Evolutionary conservation across 2,113 vertebrate species (phyloP).

Genomic region (Solea senegalensis): DNA sequence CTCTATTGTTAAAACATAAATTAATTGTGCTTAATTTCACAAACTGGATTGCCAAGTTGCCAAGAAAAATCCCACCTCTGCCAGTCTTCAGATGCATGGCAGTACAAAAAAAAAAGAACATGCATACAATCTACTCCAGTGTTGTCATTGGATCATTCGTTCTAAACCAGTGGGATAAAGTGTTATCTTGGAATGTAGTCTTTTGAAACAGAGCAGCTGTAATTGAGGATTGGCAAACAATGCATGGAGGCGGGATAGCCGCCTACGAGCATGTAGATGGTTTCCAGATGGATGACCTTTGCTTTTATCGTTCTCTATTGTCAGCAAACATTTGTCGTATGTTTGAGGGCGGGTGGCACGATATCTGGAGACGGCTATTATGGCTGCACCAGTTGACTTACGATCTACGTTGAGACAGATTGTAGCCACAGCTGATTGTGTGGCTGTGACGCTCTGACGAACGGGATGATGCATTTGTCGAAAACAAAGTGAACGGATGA

Average conservation of each 20-base stretch:
- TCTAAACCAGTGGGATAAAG: constrained; percentile 42
- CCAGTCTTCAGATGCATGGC: not conserved
- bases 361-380: constrained; percentile 58
- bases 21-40: too few species aligned
- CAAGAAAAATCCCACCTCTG: not conserved
- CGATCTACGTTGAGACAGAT: constrained; percentile 54
- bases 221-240: constrained; percentile 70
- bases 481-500: not conserved
- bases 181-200: constrained; percentile 63
- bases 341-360: constrained; percentile 36
- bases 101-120: not conserved
- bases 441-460: constrained; percentile 4
- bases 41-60: not conserved
- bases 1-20: too few species aligned
- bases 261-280: constrained; percentile 22
- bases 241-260: constrained; percentile 19
- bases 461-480: not conserved
- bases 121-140: constrained; percentile 13
- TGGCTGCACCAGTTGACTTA: constrained; percentile 37
- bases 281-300: constrained; percentile 64
- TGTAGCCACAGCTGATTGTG: constrained; percentile 19
- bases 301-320: constrained; percentile 56
- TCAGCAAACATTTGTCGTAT: constrained; percentile 30
- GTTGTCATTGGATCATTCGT: constrained; percentile 60
- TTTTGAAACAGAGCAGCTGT: constrained; percentile 65